phyloP scores from a whole-genome alignment of 2,888 invertebrate species.

The Chrysolina americana region DNA sequence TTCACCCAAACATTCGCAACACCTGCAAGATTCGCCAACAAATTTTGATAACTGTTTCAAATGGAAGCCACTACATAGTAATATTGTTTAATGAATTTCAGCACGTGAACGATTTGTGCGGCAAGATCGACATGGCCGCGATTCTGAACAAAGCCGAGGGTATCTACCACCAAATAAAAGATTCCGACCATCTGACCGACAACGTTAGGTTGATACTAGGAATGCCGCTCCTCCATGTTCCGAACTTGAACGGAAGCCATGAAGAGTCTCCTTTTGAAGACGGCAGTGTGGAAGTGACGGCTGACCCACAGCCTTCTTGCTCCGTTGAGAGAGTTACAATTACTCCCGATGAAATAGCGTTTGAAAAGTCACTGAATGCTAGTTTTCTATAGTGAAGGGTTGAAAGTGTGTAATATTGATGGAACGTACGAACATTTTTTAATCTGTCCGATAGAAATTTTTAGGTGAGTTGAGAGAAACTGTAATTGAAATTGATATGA shows the following conservation, averaged over 20 bases:
- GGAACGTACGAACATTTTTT: too few relatives aligned
- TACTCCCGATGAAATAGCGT: conserved; percentile 73
- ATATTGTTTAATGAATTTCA: conserved; percentile 69
- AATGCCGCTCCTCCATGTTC: conserved; percentile 65
- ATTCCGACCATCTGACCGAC: conserved; percentile 80
- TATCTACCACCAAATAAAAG: conserved; percentile 89
- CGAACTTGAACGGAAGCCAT: conserved; percentile 52
- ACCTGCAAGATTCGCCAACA: too few relatives aligned
- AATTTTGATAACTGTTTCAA: too few relatives aligned
- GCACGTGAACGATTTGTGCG: conserved; percentile 96
- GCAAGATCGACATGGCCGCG: conserved; percentile 86
- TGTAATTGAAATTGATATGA: too few relatives aligned
- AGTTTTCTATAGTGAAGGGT: conserved; percentile 70
- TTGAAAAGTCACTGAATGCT: conserved; percentile 74
- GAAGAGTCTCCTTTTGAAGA: conserved; percentile 56
- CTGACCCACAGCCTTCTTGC: conserved; percentile 51
- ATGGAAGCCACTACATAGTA: too few relatives aligned
- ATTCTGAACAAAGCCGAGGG: conserved; percentile 91
- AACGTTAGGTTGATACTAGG: conserved; percentile 82
- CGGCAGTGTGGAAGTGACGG: conserved; percentile 59
- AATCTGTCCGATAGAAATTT: neutral
- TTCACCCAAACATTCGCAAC: too few relatives aligned
- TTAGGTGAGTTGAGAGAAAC: too few relatives aligned
- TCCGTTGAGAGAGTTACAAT: conserved; percentile 60
- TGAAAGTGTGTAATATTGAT: neutral